Base-by-base conservation (phyloP, 2,797 vertebrate species). In the Tiaroga cobitis region DNA sequence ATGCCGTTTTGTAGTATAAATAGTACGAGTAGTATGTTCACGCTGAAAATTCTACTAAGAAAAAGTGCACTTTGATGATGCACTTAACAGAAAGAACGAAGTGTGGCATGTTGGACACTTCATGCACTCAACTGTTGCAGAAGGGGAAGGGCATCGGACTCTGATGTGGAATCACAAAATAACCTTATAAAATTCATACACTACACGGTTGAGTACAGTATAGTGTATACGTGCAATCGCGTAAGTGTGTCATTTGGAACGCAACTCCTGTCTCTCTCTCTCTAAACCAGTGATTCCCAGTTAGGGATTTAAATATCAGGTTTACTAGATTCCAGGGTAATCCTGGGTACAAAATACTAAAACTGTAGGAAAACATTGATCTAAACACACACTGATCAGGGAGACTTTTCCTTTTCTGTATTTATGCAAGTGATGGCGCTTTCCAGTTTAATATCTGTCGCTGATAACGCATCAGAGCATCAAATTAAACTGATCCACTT, bases 401-500 rank as follows among this genome's bases (percentile, higher is more conserved):
- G 18, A 34, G 41, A n/a, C 16, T 51, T 39, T 18, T 67, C 61
- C 4, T 19, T 84, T 54, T 77, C 61, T 41, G 8, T 26, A n/a
- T 77, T 69, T 54, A 49, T 26, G 65, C 39, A 9, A 24, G 65
- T 43, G 65, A 78, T 46, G 83, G 15, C 21, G 4, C 51, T 70
- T 84, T 37, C 32, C 6, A 70, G 83, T 84, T 69, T 78, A 72
- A 84, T 70, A 79, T 69, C 74, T 41, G 11, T 10, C 7, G 1
- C 63, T 78, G 49, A 84, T 69, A 72, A 72, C 39, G 74, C 65
- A 84, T 59, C 74, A 26, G 83, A 59, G 83, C 75, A 78, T 84
- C 39, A 70, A 69, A 84, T 79, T 79, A 78, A 84, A 84, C 75
- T 26, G 75, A 84, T 84, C 63, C 37, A 69, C 75, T 84, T 59